phyloP scores from a whole-genome alignment of 2,797 vertebrate species.

The Anguilla megastoma region DNA sequence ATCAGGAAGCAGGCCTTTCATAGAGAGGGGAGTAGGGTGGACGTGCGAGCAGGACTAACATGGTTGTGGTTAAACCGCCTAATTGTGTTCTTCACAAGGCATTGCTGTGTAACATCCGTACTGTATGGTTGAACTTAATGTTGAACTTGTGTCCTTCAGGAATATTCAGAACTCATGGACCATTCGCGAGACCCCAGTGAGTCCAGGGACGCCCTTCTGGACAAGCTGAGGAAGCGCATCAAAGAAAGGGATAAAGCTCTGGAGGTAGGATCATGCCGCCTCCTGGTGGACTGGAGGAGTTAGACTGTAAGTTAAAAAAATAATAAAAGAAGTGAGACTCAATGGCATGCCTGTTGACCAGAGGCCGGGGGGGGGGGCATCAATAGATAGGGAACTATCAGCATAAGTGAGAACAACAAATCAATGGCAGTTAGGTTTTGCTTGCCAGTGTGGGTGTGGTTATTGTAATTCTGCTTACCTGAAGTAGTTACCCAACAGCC shows the following conservation, averaged over 20 bases:
- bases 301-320: not conserved
- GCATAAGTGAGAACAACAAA: not conserved
- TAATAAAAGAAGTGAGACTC: not conserved
- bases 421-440: not conserved
- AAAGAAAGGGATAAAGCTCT: conserved; percentile 86
- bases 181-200: conserved; percentile 68
- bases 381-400: not conserved
- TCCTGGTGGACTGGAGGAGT: not conserved
- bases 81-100: not conserved
- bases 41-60: not conserved
- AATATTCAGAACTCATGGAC: conserved; percentile 82
- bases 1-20: not conserved
- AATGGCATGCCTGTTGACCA: not conserved
- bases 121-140: not conserved
- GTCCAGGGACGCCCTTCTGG: conserved; percentile 78
- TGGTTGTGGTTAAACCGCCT: not conserved
- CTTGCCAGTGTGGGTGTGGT: not conserved
- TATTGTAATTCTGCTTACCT: not conserved
- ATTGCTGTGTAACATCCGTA: not conserved
- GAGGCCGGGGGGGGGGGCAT: not conserved
- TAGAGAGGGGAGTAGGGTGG: not conserved
- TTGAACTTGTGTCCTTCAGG: conserved; percentile 64
- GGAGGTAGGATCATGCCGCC: conserved; percentile 74
- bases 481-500: not conserved
- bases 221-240: conserved; percentile 86